phyloP scores from a whole-genome alignment of 2,888 invertebrate species.

The Koerneria pararmatus region DNA sequence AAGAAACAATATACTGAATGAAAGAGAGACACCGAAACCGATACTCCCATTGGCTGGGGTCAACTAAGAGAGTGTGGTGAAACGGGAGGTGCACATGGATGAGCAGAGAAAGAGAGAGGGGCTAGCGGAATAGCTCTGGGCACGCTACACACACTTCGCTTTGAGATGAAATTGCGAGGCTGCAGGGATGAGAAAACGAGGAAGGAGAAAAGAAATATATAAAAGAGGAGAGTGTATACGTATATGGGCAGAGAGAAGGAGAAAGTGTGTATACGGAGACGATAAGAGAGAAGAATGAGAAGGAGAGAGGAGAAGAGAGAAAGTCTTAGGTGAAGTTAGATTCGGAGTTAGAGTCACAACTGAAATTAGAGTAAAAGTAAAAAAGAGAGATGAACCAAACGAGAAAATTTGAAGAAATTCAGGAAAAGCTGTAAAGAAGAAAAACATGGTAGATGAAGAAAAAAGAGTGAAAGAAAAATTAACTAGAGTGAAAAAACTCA shows the following conservation, averaged over 20 bases:
- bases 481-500: no score
- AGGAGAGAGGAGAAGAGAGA: not conserved
- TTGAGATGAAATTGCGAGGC: not conserved
- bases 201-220: not conserved
- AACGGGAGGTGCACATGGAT: not conserved
- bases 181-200: not conserved
- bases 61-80: not conserved
- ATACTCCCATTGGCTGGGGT: not conserved
- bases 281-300: not conserved
- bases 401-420: no score
- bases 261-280: conserved; percentile 1
- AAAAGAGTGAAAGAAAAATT: no score
- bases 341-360: not conserved
- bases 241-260: not conserved
- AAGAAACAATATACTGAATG: not conserved
- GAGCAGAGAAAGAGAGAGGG: not conserved
- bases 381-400: not conserved
- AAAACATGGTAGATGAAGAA: no score
- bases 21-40: not conserved
- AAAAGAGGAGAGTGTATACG: not conserved
- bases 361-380: not conserved
- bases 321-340: not conserved
- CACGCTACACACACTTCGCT: not conserved
- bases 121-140: not conserved
- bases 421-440: no score